Conservation (phyloP, 92 coral and sea anemone genomes). For the Siderastrea siderea region DNA sequence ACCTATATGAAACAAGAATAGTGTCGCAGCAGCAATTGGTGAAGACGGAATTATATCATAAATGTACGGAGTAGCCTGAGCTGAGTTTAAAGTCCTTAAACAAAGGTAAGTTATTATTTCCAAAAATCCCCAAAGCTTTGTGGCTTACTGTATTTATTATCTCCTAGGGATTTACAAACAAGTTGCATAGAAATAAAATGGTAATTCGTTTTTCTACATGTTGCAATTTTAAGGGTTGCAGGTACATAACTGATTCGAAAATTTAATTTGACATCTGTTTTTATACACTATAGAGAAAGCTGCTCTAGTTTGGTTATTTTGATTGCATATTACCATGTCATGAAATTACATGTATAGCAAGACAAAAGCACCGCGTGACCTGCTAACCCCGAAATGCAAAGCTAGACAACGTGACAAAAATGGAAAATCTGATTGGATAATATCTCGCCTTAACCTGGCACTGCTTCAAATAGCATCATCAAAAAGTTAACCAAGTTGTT, state of each 20-base stretch:
- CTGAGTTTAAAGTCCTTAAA: not conserved
- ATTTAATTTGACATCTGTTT: too few species aligned
- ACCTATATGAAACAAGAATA: too few species aligned
- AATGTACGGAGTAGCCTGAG: not conserved
- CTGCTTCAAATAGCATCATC: not conserved
- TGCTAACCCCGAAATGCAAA: slow-evolving; percentile 11
- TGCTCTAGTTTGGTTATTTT: not conserved
- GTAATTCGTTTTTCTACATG: not conserved
- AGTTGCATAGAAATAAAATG: not conserved
- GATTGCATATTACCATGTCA: not conserved
- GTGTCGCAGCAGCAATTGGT: not conserved
- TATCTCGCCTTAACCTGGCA: not conserved
- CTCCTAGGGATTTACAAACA: not conserved
- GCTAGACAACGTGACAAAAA: slow-evolving; percentile 7
- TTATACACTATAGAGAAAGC: too few species aligned
- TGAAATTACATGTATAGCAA: not conserved
- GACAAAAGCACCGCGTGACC: slow-evolving; percentile 42
- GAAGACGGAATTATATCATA: too few species aligned
- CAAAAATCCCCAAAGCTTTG: not conserved
- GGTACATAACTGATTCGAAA: too few species aligned
- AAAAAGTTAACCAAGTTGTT: slow-evolving; percentile 6
- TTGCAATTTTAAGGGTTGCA: not conserved
- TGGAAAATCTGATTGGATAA: slow-evolving; percentile 21
- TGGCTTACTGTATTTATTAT: not conserved
- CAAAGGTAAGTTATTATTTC: not conserved